These are phyloP conservation scores for Gryllus longicercus DNA, from an alignment of 2,888 invertebrate species.

Conservation along the genomic window DNA sequence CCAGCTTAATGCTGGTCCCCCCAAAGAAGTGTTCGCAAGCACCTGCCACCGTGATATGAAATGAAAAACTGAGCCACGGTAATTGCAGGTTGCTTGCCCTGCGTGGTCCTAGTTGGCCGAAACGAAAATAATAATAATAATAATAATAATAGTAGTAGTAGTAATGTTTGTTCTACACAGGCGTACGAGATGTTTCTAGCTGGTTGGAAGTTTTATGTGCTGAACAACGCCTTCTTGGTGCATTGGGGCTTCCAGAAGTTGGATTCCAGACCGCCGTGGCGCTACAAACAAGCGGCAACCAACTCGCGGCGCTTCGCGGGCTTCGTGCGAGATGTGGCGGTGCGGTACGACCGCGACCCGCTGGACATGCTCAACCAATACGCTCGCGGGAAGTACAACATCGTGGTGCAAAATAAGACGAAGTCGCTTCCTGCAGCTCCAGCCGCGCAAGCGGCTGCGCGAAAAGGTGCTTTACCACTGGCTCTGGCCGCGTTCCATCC, in stretches of 20 bases:
- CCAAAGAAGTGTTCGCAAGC: no score
- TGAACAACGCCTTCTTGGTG: conserved; percentile 45
- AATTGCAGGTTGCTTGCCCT: no score
- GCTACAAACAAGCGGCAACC: conserved; percentile 40
- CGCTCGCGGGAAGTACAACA: neutral
- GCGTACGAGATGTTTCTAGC: conserved; percentile 45
- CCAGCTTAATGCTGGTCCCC: no score
- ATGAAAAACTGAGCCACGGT: no score
- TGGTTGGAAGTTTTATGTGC: conserved; percentile 45
- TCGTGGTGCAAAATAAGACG: neutral
- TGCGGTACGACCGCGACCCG: conserved; percentile 40
- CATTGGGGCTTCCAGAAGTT: conserved; percentile 45
- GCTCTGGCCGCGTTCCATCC: no score
- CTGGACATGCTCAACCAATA: conserved; percentile 34
- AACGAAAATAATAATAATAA: neutral
- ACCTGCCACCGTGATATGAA: no score
- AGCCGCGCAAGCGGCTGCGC: neutral
- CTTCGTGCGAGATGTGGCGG: conserved; percentile 41
- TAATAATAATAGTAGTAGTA: no score
- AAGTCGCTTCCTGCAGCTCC: neutral
- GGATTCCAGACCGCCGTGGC: conserved; percentile 40
- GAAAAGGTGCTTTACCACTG: no score
- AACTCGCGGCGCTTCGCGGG: conserved; percentile 41
- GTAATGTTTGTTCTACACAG: conserved; percentile 36
- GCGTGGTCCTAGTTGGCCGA: no score